Base-by-base conservation (phyloP, 1,140 invertebrate species). In the Ladona fulva region DNA sequence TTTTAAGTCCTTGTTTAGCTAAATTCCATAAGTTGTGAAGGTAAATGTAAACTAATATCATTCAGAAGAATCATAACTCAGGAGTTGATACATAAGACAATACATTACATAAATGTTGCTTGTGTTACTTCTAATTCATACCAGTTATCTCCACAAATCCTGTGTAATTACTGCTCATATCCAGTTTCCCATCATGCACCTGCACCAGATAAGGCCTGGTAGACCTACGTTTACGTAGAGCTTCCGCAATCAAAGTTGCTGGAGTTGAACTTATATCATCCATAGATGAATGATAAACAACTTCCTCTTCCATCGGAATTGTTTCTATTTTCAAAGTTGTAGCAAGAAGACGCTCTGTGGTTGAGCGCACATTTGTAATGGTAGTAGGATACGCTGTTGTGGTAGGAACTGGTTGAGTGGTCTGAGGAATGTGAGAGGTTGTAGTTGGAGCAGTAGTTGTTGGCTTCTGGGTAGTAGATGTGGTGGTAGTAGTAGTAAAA, bases 71-170 rank as follows among this genome's bases (percentile, higher is more conserved):
- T n/a, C n/a, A n/a, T n/a, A n/a, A n/a, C n/a, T n/a, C n/a, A n/a
- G n/a, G n/a, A n/a, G n/a, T n/a, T n/a, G n/a, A n/a, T n/a, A n/a
- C n/a, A n/a, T n/a, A n/a, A n/a, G n/a, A n/a, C n/a, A n/a, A n/a
- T n/a, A n/a, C n/a, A n/a, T n/a, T n/a, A n/a, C n/a, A n/a, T n/a
- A n/a, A n/a, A n/a, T n/a, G n/a, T n/a, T n/a, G n/a, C n/a, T n/a
- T n/a, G n/a, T n/a, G n/a, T n/a, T n/a, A n/a, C n/a, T n/a, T n/a
- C n/a, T n/a, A n/a, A n/a, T 19, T 86, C 86, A 84, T 85, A 94
- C 92, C 90, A 80, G 93, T 90, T 74, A 95, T 87, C 87, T 95
- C 93, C 25, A 96, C 86, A 82, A 94, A 95, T 25, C 91, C 90
- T 5, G 93, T 95, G 80, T 96, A 96, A 82, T 93, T 94, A 0